phyloP scores from a whole-genome alignment of 92 coral and sea anemone species.

The Porites lobata region DNA sequence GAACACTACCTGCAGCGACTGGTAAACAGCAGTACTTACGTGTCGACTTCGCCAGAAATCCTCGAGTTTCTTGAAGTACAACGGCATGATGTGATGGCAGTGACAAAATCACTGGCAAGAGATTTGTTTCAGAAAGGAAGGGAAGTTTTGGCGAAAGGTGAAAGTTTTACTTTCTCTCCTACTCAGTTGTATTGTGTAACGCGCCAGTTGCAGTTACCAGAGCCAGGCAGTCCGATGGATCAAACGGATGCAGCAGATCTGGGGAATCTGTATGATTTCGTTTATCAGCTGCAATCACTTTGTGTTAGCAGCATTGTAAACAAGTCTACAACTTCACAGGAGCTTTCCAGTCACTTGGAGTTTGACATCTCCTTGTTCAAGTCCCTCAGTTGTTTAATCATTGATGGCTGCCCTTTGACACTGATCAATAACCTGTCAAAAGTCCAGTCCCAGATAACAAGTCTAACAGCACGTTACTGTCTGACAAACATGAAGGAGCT shows the following conservation, averaged over 20 bases:
- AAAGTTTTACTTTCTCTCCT: constrained; percentile 82
- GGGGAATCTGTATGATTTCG: constrained; percentile 90
- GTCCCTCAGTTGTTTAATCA: constrained; percentile 74
- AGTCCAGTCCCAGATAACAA: constrained; percentile 84
- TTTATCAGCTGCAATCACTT: constrained; percentile 81
- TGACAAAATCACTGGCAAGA: constrained; percentile 86
- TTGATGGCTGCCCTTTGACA: constrained; percentile 86
- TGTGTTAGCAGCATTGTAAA: constrained; percentile 67
- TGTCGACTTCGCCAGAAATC: constrained; percentile 92
- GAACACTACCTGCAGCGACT: constrained; percentile 97
- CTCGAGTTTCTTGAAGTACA: constrained; percentile 90
- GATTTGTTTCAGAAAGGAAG: constrained; percentile 78
- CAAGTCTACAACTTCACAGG: constrained; percentile 71
- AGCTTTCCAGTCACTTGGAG: constrained; percentile 85
- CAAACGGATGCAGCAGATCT: constrained; percentile 76
- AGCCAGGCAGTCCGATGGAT: constrained; percentile 71
- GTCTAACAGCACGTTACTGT: constrained; percentile 79
- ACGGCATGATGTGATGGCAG: constrained; percentile 93
- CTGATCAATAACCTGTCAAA: constrained; percentile 79
- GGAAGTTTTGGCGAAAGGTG: constrained; percentile 69
- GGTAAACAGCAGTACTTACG: constrained; percentile 92
- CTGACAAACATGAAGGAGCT: constrained; percentile 91
- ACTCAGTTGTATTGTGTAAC: constrained; percentile 95
- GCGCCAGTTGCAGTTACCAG: constrained; percentile 93
- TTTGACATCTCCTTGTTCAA: constrained; percentile 97